Percentiles rank a stretch among this genome's conserved stretches.
phyloP scores from a whole-genome alignment of 2,888 invertebrate genomes.

The Spicauda simplicius region DNA sequence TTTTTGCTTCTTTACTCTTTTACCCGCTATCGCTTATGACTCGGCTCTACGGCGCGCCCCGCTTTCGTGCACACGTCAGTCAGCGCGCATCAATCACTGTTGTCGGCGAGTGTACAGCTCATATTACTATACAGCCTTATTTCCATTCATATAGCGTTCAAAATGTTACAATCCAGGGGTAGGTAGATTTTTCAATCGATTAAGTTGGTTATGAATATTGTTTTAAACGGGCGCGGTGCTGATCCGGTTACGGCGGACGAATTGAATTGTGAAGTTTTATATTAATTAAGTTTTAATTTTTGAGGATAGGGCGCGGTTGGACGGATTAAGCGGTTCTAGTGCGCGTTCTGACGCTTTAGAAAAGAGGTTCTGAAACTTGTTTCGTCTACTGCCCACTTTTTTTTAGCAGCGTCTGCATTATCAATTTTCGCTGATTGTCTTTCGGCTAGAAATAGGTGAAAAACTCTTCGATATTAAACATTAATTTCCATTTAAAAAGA shows the following conservation, averaged over 20 bases:
- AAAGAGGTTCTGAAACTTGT: too few species aligned
- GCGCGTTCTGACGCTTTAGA: too few species aligned
- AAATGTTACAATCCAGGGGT: slow-evolving; percentile 48
- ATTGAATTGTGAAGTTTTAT: slow-evolving; percentile 1
- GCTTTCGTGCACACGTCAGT: slow-evolving; percentile 75
- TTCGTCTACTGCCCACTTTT: too few species aligned
- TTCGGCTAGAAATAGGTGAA: too few species aligned
- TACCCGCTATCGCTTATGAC: slow-evolving; percentile 37
- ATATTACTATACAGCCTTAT: slow-evolving; percentile 60
- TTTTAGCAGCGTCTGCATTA: too few species aligned
- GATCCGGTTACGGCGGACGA: slow-evolving; percentile 28
- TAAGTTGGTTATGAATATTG: slow-evolving; percentile 57
- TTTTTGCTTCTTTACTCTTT: too few species aligned
- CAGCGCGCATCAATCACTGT: slow-evolving; percentile 81
- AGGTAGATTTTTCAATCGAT: slow-evolving; percentile 70
- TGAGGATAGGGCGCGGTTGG: too few species aligned
- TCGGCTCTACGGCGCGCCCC: slow-evolving; percentile 43
- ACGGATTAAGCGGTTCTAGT: too few species aligned
- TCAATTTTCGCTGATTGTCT: too few species aligned
- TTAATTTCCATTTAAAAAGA: background rate
- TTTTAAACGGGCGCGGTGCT: slow-evolving; percentile 48
- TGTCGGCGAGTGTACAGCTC: slow-evolving; percentile 75
- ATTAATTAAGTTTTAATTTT: too few species aligned
- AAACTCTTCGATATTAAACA: background rate
- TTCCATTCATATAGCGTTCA: slow-evolving; percentile 56